A percentile compares a stretch with the other conserved stretches of the same genome.
Conservation (phyloP, 2,797 vertebrate species). For the Thunnus albacares region DNA sequence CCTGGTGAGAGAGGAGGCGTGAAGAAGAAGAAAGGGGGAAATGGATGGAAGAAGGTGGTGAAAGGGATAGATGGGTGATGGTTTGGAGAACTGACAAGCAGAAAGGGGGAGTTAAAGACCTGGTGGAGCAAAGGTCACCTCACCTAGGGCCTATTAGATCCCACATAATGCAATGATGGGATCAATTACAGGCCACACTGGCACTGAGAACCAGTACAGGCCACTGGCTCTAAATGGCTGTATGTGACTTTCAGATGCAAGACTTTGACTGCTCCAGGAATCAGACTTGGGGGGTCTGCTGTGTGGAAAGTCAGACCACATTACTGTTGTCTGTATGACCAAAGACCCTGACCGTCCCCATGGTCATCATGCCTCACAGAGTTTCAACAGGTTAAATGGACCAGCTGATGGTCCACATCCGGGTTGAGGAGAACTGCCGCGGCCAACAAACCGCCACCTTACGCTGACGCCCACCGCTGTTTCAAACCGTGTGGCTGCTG, state of each 20-base stretch:
- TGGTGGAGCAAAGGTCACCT: slow-evolving; percentile 69
- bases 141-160: slow-evolving; percentile 75
- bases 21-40: slow-evolving; percentile 47
- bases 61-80: slow-evolving; percentile 72
- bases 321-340: slow-evolving; percentile 69
- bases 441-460: slow-evolving; percentile 14
- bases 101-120: slow-evolving; percentile 51
- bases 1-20: slow-evolving; percentile 44
- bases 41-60: slow-evolving; percentile 50
- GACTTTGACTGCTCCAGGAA: slow-evolving; percentile 67
- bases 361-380: slow-evolving; percentile 75
- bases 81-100: slow-evolving; percentile 56
- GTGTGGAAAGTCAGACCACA: slow-evolving; percentile 75
- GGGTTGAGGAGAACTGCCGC: slow-evolving; percentile 65
- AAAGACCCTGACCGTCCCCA: slow-evolving; percentile 59
- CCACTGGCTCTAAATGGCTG: slow-evolving; percentile 68
- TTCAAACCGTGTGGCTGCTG: background rate
- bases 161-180: slow-evolving; percentile 75
- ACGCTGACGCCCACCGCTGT: slow-evolving; percentile 7
- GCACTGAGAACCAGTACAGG: slow-evolving; percentile 66
- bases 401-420: slow-evolving; percentile 75
- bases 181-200: slow-evolving; percentile 80
- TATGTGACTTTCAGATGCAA: slow-evolving; percentile 74
- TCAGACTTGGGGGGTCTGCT: slow-evolving; percentile 64
- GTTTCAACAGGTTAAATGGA: slow-evolving; percentile 76